Conservation (phyloP, 2,797 vertebrate genomes). For the Ficedula albicollis region DNA sequence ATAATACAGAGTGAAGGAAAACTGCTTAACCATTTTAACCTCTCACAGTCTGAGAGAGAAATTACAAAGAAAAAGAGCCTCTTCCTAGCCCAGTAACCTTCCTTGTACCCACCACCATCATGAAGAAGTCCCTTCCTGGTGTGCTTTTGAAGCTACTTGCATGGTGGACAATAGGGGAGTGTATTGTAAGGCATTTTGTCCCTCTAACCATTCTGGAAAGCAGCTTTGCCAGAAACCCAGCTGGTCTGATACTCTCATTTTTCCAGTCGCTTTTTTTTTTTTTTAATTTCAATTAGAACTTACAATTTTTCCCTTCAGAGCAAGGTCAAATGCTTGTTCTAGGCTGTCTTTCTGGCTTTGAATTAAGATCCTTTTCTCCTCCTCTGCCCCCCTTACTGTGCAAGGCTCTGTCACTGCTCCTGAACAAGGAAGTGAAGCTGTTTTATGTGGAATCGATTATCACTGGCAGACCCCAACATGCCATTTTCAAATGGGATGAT, state of each 20-base stretch:
- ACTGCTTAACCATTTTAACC: slow-evolving; percentile 64
- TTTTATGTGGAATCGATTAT: slow-evolving; percentile 3
- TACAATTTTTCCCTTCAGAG: neutral
- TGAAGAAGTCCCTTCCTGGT: slow-evolving; percentile 17
- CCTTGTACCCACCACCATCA: neutral
- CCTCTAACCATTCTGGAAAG: slow-evolving; percentile 3
- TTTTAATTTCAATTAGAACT: neutral
- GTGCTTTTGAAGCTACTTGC: slow-evolving; percentile 33
- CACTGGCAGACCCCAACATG: neutral
- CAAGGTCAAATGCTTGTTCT: slow-evolving; percentile 44
- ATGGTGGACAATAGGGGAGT: neutral
- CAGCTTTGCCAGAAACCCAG: slow-evolving; percentile 1
- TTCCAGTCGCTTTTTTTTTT: neutral
- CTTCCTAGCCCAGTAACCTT: neutral
- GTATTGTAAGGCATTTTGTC: neutral
- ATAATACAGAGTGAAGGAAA: slow-evolving; percentile 56
- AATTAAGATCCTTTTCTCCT: slow-evolving; percentile 17
- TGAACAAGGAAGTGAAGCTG: neutral
- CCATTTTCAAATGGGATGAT: neutral
- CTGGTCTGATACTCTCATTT: slow-evolving; percentile 38
- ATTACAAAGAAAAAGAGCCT: slow-evolving; percentile 3
- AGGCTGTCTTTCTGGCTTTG: slow-evolving; percentile 11
- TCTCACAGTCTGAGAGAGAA: slow-evolving; percentile 50
- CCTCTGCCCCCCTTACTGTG: neutral
- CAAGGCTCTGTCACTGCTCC: neutral